Percentiles rank a stretch among this genome's conserved stretches.
Evolutionary conservation across 2,797 vertebrate genomes (phyloP).

Genomic region (Hipposideros larvatus): DNA sequence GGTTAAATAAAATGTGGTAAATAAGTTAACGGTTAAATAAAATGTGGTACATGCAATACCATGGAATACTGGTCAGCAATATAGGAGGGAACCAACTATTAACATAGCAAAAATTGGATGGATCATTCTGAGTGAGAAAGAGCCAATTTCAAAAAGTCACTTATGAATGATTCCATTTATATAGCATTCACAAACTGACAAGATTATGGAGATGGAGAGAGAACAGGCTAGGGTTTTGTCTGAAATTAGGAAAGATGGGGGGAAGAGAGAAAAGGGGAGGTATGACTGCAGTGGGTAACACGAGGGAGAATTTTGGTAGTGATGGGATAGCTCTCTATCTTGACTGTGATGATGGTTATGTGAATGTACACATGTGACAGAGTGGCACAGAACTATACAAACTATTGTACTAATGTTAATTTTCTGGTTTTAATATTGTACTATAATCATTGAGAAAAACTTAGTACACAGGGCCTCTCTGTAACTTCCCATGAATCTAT

Average conservation of each 20-base stretch:
- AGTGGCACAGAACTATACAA: background rate
- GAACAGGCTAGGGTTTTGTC: background rate
- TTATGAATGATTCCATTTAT: background rate
- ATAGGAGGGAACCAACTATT: background rate
- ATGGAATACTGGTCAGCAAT: background rate
- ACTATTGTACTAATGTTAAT: background rate
- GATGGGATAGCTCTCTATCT: background rate
- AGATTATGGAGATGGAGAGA: background rate
- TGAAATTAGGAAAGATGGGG: background rate
- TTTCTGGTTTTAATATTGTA: background rate
- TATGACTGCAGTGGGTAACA: background rate
- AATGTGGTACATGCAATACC: background rate
- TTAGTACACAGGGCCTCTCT: background rate
- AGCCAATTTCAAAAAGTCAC: background rate
- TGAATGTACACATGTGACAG: background rate
- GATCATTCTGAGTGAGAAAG: background rate
- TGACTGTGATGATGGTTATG: background rate
- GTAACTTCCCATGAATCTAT: background rate
- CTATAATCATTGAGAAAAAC: background rate
- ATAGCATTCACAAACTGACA: background rate
- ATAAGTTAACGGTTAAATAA: slow-evolving; percentile 14
- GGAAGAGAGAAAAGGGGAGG: background rate
- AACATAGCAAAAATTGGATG: background rate
- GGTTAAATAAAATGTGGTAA: slow-evolving; percentile 22
- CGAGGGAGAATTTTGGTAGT: background rate